phyloP scores from a whole-genome alignment of 2,797 vertebrate genomes.

The Sandelia bainsii region DNA sequence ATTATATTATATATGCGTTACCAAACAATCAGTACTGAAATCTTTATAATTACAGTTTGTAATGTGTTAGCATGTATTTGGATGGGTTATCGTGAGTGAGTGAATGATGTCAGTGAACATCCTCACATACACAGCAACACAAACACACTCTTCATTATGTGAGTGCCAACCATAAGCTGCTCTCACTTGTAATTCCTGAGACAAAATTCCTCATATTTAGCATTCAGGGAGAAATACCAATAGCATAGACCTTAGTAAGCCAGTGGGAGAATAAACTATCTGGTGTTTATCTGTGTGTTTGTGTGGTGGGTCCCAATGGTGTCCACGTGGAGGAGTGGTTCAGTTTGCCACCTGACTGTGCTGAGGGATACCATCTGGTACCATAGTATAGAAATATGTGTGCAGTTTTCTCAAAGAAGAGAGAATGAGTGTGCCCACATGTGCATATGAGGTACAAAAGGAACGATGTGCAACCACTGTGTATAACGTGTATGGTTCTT shows the following conservation, averaged over 20 bases:
- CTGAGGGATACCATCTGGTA: slow-evolving; percentile 57
- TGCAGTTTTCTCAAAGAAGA: slow-evolving; percentile 14
- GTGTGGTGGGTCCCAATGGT: slow-evolving; percentile 43
- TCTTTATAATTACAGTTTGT: no score
- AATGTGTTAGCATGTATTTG: no score
- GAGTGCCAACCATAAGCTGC: not conserved
- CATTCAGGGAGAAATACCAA: slow-evolving; percentile 5
- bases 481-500: not conserved
- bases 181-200: slow-evolving; percentile 4
- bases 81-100: not conserved
- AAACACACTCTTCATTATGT: not conserved
- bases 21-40: no score
- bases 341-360: slow-evolving; percentile 53
- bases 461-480: slow-evolving; percentile 5
- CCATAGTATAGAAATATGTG: slow-evolving; percentile 13
- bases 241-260: slow-evolving; percentile 8
- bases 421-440: slow-evolving; percentile 17
- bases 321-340: slow-evolving; percentile 43
- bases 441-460: slow-evolving; percentile 1
- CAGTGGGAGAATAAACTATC: slow-evolving; percentile 7
- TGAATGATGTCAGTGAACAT: not conserved
- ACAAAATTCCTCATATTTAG: slow-evolving; percentile 12
- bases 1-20: no score
- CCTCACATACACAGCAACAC: not conserved
- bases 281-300: slow-evolving; percentile 15